Evolutionary conservation across 1,140 invertebrate genomes (phyloP), one percentile per base, ranked within the genome.

Genomic region (Zaprionus gabonicus): DNA sequence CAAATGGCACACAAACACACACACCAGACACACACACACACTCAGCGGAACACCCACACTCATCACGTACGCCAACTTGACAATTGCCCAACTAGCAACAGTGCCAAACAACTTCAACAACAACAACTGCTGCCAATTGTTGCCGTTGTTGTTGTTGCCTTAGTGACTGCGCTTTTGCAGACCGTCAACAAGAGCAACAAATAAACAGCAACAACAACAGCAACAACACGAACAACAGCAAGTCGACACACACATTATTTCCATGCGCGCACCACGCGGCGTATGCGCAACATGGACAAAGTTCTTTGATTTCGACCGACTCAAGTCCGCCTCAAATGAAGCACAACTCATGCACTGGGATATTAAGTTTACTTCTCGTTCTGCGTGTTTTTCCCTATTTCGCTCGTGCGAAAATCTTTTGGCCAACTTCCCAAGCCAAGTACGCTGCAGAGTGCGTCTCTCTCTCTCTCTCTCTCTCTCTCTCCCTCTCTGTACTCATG

Each of bases 271-370:
- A 79, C 84, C 84, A 88, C 78, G 76, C 71, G 85, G 85, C 85
- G 85, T 88, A 88, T 88, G 74, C 85, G 85, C 79, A 90, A 88
- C 72, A 68, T 82, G 85, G 44, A 51, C 72, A 60, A 81, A 90
- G 66, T 79, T 85, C 81, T 88, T 88, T 88, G 85, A 88, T 88
- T 80, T 88, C 15, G 51, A 51, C 85, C 85, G 85, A 41, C 51
- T 44, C 41, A 63, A 57, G 1, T 25, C 7, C 15, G 12, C 38
- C 71, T 38, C 51, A 82, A 86, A 82, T 80, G 80, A 87, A 80
- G 28, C 80, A 69, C 88, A 78, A 78, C 72, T 87, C 83, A 87
- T 87, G 82, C 79, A 86, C 83, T 86, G 75, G 77, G 81, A 88
- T 90, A 90, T 90, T 62, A 78, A 76, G 65, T 84, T 76, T 51